phyloP scores from a whole-genome alignment of 2,797 vertebrate species.

The Discoglossus pictus region DNA sequence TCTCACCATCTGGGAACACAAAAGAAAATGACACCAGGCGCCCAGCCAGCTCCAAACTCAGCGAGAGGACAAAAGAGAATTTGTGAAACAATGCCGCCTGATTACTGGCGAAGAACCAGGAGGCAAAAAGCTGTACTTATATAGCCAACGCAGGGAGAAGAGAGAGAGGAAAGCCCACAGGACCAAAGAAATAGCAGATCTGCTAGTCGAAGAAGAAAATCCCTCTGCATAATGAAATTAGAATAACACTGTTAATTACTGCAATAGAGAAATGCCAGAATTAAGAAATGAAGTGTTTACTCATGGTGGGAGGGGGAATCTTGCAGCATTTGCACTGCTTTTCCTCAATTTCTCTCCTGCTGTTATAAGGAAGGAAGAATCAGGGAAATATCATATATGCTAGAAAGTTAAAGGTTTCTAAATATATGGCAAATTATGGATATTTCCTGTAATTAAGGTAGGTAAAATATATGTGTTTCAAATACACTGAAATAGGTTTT shows the following conservation, averaged over 20 bases:
- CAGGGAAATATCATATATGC: no score
- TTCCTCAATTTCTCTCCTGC: not conserved
- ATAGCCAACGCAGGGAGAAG: not conserved
- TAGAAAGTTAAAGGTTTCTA: no score
- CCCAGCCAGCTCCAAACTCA: conserved; percentile 29
- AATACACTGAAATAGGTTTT: no score
- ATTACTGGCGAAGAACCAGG: conserved; percentile 38
- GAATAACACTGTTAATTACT: conserved; percentile 47
- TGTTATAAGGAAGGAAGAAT: no score
- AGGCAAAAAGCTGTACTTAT: conserved; percentile 32
- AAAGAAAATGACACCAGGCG: conserved; percentile 36
- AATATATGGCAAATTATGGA: no score
- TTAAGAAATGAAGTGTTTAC: conserved; percentile 44
- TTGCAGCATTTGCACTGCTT: conserved; percentile 1
- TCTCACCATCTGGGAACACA: conserved; percentile 43
- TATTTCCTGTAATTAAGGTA: no score
- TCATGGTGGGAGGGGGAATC: conserved; percentile 23
- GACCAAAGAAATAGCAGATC: conserved; percentile 26
- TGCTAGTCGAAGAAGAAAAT: conserved; percentile 24
- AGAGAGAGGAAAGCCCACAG: conserved; percentile 4
- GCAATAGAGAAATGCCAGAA: conserved; percentile 35
- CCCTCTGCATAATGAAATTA: conserved; percentile 43
- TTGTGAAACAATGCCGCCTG: conserved; percentile 41
- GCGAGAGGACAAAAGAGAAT: conserved; percentile 36
- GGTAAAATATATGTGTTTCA: no score